Evolutionary conservation across 2,113 vertebrate genomes (phyloP).

Genomic region (Hydrochoerus hydrochaeris): DNA sequence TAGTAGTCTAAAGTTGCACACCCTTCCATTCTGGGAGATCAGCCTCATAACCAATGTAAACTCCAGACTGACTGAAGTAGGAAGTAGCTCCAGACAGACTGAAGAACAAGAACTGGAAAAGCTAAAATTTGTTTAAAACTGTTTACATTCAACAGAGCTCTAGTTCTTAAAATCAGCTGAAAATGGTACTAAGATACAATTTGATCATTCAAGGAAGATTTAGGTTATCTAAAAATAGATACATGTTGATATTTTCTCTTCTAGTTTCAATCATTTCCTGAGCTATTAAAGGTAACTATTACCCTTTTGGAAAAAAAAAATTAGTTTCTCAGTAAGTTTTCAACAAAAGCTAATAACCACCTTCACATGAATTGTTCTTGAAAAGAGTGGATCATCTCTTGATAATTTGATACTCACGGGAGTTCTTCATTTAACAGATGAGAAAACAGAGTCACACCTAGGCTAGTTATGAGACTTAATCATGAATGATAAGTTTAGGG

Average conservation of each 20-base stretch:
- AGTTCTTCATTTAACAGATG: background rate
- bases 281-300: background rate
- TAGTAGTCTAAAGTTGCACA: background rate
- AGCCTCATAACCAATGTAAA: background rate
- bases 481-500: background rate
- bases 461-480: background rate
- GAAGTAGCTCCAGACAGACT: background rate
- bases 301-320: background rate
- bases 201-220: conserved; percentile 13
- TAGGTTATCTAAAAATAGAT: conserved; percentile 11
- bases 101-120: background rate
- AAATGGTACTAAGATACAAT: background rate
- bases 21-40: conserved; percentile 31
- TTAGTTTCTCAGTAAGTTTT: background rate
- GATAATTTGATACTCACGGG: background rate
- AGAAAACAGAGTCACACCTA: background rate
- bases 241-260: background rate
- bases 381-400: background rate
- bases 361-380: background rate
- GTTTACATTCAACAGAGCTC: background rate
- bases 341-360: background rate
- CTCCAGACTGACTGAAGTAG: background rate
- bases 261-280: background rate
- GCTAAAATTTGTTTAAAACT: background rate
- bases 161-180: conserved; percentile 31